phyloP scores from a whole-genome alignment of 2,797 vertebrate genomes.

The Coccyzus lansbergi region DNA sequence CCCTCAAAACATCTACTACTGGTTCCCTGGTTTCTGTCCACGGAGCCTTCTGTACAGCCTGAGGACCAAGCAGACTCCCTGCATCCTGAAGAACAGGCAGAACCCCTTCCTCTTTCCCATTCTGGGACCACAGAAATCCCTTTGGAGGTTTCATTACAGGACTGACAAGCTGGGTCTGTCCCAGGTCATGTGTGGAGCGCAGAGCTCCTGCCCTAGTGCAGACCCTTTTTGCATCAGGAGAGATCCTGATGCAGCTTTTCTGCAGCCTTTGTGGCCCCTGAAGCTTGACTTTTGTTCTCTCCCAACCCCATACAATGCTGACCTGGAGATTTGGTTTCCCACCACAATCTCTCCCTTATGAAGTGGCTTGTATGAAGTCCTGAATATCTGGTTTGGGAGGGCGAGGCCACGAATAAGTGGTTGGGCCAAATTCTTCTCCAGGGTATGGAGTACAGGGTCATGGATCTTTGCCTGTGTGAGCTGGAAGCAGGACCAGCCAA shows the following conservation, averaged over 20 bases:
- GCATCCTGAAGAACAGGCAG: neutral
- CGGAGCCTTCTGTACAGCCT: neutral
- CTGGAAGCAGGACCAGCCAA: neutral
- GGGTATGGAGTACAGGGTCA: rapidly evolving
- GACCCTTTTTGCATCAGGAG: neutral
- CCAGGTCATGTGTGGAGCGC: rapidly evolving
- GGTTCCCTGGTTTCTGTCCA: neutral
- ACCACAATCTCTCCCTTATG: rapidly evolving
- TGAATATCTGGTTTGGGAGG: neutral
- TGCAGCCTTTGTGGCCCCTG: neutral
- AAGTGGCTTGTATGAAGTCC: neutral
- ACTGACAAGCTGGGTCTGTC: neutral
- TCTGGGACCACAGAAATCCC: neutral
- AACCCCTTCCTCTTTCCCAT: neutral
- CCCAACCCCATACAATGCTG: neutral
- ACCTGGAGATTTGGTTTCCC: neutral
- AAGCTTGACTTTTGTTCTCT: neutral
- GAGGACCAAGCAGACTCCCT: neutral
- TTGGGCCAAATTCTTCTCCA: neutral
- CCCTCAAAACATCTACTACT: neutral
- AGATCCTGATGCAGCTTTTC: neutral
- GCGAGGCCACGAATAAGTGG: neutral
- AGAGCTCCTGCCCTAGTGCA: neutral
- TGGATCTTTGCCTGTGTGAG: neutral
- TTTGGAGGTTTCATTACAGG: neutral